A percentile compares a stretch with the other conserved stretches of the same genome.
phyloP scores from a whole-genome alignment of 2,797 vertebrate species.

The Allobates femoralis region DNA sequence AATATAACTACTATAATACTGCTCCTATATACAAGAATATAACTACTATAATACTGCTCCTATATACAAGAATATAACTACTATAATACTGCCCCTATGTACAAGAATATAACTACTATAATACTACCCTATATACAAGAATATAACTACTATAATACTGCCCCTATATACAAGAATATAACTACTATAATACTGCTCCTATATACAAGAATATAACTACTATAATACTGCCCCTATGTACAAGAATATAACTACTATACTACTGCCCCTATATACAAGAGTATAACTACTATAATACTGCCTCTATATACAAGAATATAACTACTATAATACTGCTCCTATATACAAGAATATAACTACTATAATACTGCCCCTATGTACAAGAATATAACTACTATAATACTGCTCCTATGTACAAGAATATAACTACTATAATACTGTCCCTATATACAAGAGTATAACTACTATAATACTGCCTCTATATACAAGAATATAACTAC shows the following conservation, averaged over 20 bases:
- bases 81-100: background rate
- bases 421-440: no score
- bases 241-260: slow-evolving; percentile 1
- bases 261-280: background rate
- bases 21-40: background rate
- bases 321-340: background rate
- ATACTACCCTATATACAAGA: background rate
- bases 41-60: background rate
- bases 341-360: slow-evolving; percentile 1
- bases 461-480: no score
- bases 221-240: background rate
- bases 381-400: no score
- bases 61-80: background rate
- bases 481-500: slow-evolving; percentile 1
- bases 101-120: background rate
- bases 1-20: slow-evolving; percentile 1
- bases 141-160: slow-evolving; percentile 1
- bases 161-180: background rate
- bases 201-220: background rate
- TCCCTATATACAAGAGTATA: no score
- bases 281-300: background rate
- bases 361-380: slow-evolving; percentile 1
- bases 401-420: no score
- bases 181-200: background rate
- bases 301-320: background rate